Conservation (phyloP, 2,797 vertebrate genomes). For the Loris lydekkerianus region DNA sequence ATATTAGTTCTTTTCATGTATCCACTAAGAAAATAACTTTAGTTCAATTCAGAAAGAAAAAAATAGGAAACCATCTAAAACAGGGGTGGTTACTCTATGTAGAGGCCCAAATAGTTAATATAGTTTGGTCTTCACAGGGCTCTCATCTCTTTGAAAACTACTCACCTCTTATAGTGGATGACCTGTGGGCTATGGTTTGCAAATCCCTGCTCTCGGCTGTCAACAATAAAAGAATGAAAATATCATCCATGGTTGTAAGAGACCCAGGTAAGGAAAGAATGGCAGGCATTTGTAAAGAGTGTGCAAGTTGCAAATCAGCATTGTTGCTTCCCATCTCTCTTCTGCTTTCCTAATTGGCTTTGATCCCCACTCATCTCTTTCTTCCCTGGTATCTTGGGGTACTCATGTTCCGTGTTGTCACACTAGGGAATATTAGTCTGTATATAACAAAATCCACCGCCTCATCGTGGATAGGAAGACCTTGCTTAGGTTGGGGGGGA, state of each 20-base stretch:
- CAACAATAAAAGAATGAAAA: constrained; percentile 29
- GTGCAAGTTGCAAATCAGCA: not conserved
- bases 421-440: not conserved
- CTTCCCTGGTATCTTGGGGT: not conserved
- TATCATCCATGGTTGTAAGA: not conserved
- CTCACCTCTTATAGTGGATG: not conserved
- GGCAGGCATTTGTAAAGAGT: not conserved
- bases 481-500: not conserved
- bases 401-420: not conserved
- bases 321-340: not conserved
- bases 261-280: not conserved
- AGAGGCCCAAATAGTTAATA: not conserved
- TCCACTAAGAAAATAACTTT: constrained; percentile 16
- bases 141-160: not conserved
- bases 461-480: not conserved
- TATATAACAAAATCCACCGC: not conserved
- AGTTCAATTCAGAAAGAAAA: constrained; percentile 37
- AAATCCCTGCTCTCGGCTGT: not conserved
- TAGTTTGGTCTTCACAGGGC: not conserved
- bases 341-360: not conserved
- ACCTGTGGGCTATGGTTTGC: not conserved
- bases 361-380: not conserved
- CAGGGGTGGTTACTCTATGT: not conserved
- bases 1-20: not conserved
- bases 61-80: not conserved